A percentile compares a stretch with the other conserved stretches of the same genome.
These are phyloP conservation scores for Drosophila kuntzei DNA, from an alignment of 2,888 invertebrate species.

Conservation along the genomic window DNA sequence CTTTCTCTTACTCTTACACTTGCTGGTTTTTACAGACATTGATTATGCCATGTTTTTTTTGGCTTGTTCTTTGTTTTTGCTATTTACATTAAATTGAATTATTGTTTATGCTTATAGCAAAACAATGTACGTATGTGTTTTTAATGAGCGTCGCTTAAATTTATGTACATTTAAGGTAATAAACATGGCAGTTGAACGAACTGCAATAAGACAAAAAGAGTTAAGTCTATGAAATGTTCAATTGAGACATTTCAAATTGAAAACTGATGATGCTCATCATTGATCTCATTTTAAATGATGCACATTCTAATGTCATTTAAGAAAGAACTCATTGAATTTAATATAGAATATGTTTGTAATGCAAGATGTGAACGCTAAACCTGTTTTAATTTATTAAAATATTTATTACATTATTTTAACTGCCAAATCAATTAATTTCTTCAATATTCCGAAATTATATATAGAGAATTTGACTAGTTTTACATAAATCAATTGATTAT, in stretches of 20 bases:
- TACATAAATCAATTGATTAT: too few relatives aligned
- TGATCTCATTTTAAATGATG: background rate
- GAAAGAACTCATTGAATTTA: background rate
- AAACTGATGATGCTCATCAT: background rate
- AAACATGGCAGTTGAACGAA: conserved; percentile 22
- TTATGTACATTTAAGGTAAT: conserved; percentile 35
- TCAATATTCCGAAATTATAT: too few relatives aligned
- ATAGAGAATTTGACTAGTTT: too few relatives aligned
- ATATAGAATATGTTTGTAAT: background rate
- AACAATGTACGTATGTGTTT: conserved; percentile 71
- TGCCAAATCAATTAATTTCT: background rate
- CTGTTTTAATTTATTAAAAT: too few relatives aligned
- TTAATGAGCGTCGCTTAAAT: conserved; percentile 61
- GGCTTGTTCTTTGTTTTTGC: conserved; percentile 40
- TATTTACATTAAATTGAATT: conserved; percentile 74
- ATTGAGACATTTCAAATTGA: background rate
- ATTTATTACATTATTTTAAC: too few relatives aligned
- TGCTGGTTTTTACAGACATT: conserved; percentile 63
- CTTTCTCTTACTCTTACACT: conserved; percentile 6
- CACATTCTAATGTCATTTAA: background rate
- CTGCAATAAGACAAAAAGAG: conserved; percentile 8
- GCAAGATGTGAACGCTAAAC: too few relatives aligned
- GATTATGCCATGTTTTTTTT: conserved; percentile 73
- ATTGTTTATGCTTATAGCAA: conserved; percentile 77
- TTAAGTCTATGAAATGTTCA: conserved; percentile 2